Evolutionary conservation across 2,113 vertebrate genomes (phyloP).

Genomic region (Larimichthys polyactis): DNA sequence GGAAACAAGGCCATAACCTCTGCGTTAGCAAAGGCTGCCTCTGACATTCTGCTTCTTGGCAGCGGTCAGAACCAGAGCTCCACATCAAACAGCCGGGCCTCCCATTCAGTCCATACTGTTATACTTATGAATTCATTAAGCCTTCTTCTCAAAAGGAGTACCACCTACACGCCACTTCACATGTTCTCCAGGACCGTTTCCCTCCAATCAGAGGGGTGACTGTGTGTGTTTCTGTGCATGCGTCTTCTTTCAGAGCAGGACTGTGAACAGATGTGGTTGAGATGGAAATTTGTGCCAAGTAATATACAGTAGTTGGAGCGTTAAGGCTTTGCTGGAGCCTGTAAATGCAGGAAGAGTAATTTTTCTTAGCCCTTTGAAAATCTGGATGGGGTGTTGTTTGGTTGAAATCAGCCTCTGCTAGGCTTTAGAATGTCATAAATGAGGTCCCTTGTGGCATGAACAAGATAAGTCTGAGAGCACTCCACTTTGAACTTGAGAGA

Average conservation of each 20-base stretch:
- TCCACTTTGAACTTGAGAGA: constrained; percentile 55
- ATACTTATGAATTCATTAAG: constrained; percentile 46
- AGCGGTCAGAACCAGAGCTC: constrained; percentile 9
- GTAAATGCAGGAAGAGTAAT: constrained; percentile 4
- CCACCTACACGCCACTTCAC: constrained; percentile 39
- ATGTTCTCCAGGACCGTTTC: constrained; percentile 31
- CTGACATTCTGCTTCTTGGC: constrained; percentile 26
- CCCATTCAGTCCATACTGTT: constrained; percentile 39
- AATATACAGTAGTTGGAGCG: constrained; percentile 10
- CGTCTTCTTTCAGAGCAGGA: constrained; percentile 8
- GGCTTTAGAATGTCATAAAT: constrained; percentile 48
- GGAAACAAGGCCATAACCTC: constrained; percentile 37
- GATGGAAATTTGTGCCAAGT: constrained; percentile 44
- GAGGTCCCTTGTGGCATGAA: constrained; percentile 42
- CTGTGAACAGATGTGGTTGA: constrained; percentile 46
- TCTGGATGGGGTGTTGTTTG: constrained; percentile 14
- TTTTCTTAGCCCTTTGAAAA: constrained; percentile 34
- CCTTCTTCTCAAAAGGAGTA: constrained; percentile 4
- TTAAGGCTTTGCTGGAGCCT: background rate
- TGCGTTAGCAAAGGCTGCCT: constrained; percentile 23
- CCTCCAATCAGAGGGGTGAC: constrained; percentile 15
- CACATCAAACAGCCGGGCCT: constrained; percentile 43
- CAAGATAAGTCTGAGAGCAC: constrained; percentile 42
- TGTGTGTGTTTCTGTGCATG: background rate
- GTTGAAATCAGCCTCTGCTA: constrained; percentile 32